These are phyloP conservation scores for Mobula hypostoma DNA, from an alignment of 2,113 vertebrate species.

Conservation along the genomic window DNA sequence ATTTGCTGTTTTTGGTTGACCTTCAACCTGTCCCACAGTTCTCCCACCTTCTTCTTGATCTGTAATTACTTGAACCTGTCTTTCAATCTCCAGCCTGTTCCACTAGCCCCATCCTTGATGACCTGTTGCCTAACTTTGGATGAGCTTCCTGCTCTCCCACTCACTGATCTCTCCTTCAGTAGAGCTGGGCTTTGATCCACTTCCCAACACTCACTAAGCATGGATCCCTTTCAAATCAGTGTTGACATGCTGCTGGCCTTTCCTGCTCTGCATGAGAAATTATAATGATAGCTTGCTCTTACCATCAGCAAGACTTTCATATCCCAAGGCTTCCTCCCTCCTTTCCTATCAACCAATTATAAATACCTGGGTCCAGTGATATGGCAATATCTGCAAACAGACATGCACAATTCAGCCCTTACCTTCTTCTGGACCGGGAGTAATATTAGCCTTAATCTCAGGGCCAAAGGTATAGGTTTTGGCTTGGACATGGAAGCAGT, in stretches of 20 bases:
- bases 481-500: conserved; percentile 80
- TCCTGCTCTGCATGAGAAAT: neutral
- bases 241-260: no score
- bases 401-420: conserved; percentile 39
- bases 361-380: neutral
- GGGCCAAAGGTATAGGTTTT: conserved; percentile 81
- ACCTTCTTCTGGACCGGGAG: conserved; percentile 81
- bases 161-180: neutral
- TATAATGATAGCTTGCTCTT: neutral
- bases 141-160: neutral
- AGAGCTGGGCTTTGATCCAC: neutral
- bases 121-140: neutral
- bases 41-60: neutral
- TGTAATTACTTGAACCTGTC: neutral
- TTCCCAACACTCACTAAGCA: neutral
- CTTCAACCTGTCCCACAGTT: no score
- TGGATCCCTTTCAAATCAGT: neutral
- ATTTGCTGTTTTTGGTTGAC: neutral
- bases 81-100: neutral
- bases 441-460: conserved; percentile 74
- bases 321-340: neutral
- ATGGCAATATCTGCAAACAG: neutral
- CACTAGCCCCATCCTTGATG: neutral
- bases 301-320: neutral
- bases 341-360: neutral